phyloP scores from a whole-genome alignment of 2,888 invertebrate genomes.

The Drosophila neotestacea region DNA sequence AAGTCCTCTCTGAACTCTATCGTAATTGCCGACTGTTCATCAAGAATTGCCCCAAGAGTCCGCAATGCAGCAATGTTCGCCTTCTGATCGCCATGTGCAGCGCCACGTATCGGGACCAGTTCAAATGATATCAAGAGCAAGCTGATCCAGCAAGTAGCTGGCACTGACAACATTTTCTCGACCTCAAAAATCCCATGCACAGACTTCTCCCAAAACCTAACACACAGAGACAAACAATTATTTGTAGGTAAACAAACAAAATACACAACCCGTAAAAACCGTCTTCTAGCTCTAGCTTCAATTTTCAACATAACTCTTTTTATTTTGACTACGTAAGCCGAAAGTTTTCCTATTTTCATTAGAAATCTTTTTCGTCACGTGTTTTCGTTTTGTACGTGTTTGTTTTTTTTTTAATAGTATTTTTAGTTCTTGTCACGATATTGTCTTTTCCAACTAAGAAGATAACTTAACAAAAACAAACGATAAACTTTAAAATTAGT shows the following conservation, averaged over 20 bases:
- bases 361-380: constrained; percentile 42
- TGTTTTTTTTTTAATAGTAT: constrained; percentile 39
- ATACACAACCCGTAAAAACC: background rate
- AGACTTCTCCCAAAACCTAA: constrained; percentile 19
- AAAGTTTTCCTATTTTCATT: constrained; percentile 25
- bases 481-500: constrained; percentile 1
- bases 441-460: constrained; percentile 33
- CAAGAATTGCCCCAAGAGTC: constrained; percentile 88
- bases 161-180: constrained; percentile 48
- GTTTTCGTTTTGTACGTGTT: constrained; percentile 59
- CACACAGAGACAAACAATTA: constrained; percentile 24
- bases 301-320: constrained; percentile 26
- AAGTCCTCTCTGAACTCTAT: constrained; percentile 91
- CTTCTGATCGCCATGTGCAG: constrained; percentile 78
- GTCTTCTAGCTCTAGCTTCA: constrained; percentile 49
- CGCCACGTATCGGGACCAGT: constrained; percentile 83
- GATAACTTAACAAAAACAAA: constrained; percentile 15
- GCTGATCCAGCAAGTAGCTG: constrained; percentile 43
- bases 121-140: constrained; percentile 75
- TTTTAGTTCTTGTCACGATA: constrained; percentile 62
- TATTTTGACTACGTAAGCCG: constrained; percentile 27
- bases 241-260: constrained; percentile 46
- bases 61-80: constrained; percentile 86
- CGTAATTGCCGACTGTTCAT: constrained; percentile 91
- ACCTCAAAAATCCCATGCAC: constrained; percentile 20